phyloP scores from a whole-genome alignment of 2,797 vertebrate species.

The Setipinna tenuifilis region DNA sequence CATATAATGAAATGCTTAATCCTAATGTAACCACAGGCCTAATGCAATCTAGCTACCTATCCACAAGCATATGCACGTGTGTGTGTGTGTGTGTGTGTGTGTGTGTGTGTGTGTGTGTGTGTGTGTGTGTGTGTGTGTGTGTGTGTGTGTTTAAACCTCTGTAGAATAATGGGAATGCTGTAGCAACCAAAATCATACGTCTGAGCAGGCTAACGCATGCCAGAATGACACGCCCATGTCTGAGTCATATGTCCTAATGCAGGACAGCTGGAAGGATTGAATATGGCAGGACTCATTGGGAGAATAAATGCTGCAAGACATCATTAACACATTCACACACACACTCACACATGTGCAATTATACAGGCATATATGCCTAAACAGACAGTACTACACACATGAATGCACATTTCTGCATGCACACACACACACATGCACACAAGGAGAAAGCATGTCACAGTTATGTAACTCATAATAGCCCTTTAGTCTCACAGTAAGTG shows the following conservation, averaged over 20 bases:
- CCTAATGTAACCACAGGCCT: too few species aligned
- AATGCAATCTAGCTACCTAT: not conserved
- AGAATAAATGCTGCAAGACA: not conserved
- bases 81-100: not conserved
- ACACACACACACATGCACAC: not conserved
- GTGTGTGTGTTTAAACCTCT: not conserved
- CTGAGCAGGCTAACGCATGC: not conserved
- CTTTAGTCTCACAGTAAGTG: not conserved
- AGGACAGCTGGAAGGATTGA: conserved; percentile 38
- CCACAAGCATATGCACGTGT: not conserved
- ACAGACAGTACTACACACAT: not conserved
- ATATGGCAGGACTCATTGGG: not conserved
- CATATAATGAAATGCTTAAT: too few species aligned
- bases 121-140: not conserved
- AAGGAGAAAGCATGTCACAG: not conserved
- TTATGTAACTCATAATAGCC: conserved; percentile 9
- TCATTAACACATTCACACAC: not conserved
- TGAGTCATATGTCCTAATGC: conserved; percentile 30
- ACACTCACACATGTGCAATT: not conserved
- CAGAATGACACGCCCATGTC: conserved; percentile 31
- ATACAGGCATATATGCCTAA: not conserved
- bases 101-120: not conserved
- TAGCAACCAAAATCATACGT: not conserved
- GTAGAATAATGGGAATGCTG: not conserved
- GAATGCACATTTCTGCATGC: not conserved